These are phyloP conservation scores for Rhynchomys soricoides DNA, from an alignment of 2,113 vertebrate genomes.

Conservation along the genomic window DNA sequence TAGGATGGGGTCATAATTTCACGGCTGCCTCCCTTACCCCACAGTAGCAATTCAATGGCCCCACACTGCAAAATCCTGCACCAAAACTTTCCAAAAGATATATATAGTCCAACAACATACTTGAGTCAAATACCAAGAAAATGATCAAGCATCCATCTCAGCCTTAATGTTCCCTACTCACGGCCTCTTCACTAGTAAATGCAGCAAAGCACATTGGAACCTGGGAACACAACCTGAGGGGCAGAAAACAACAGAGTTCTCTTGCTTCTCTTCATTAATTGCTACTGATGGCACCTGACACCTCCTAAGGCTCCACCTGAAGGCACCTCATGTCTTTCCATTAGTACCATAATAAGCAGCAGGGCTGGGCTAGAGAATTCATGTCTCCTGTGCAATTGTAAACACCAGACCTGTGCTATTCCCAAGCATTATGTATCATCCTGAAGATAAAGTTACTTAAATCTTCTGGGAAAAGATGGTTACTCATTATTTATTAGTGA, in stretches of 20 bases:
- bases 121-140: background rate
- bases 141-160: background rate
- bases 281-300: background rate
- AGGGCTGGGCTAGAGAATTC: background rate
- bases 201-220: too few relatives aligned
- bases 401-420: background rate
- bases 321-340: background rate
- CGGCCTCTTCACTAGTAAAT: background rate
- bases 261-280: background rate
- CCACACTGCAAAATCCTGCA: background rate
- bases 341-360: background rate
- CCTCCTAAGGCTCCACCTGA: background rate
- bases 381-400: background rate
- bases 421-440: background rate
- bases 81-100: background rate
- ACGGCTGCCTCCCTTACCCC: background rate
- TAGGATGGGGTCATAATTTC: background rate
- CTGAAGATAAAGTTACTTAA: background rate
- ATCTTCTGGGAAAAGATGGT: background rate
- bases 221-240: background rate
- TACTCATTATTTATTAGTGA: background rate
- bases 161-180: too few relatives aligned
- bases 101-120: background rate
- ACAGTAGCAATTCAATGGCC: background rate
- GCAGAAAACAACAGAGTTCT: background rate